Evolutionary conservation across 2,888 invertebrate species (phyloP).

Genomic region (Camponotus fellah): DNA sequence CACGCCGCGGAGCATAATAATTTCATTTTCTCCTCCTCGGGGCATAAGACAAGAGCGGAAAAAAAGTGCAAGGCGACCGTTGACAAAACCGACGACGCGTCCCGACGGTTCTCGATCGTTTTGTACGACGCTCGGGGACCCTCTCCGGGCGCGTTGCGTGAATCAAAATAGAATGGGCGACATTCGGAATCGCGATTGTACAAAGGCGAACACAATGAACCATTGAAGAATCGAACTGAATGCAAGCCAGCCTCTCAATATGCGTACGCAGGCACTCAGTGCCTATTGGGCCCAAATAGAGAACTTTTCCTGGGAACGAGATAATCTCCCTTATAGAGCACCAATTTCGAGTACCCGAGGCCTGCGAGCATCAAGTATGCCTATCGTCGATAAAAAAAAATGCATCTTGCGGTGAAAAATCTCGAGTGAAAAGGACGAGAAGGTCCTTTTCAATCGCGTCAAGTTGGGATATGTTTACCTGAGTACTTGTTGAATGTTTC

Average conservation of each 20-base stretch:
- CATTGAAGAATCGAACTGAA: constrained; percentile 78
- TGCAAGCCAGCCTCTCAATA: constrained; percentile 73
- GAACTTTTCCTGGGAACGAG: constrained; percentile 78
- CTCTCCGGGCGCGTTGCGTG: constrained; percentile 53
- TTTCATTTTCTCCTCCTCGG: constrained; percentile 65
- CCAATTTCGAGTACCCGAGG: constrained; percentile 69
- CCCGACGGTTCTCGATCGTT: constrained; percentile 49
- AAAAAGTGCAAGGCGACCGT: constrained; percentile 67
- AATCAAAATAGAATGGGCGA: constrained; percentile 67
- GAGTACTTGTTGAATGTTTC: neutral
- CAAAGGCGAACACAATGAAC: constrained; percentile 81
- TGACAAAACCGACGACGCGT: constrained; percentile 74
- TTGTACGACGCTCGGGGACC: constrained; percentile 19
- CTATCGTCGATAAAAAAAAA: constrained; percentile 63
- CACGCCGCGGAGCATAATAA: constrained; percentile 58
- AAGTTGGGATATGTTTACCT: neutral
- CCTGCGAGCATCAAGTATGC: constrained; percentile 61
- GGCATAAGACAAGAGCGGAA: constrained; percentile 49
- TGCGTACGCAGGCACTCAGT: constrained; percentile 68
- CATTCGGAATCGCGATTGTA: constrained; percentile 78
- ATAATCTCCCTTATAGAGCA: constrained; percentile 79
- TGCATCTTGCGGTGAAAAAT: constrained; percentile 66
- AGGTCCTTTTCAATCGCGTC: constrained; percentile 64
- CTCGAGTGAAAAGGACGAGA: constrained; percentile 61
- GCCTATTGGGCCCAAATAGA: constrained; percentile 71